Evolutionary conservation across 2,113 vertebrate genomes (phyloP).

Genomic region (Myocastor coypus): DNA sequence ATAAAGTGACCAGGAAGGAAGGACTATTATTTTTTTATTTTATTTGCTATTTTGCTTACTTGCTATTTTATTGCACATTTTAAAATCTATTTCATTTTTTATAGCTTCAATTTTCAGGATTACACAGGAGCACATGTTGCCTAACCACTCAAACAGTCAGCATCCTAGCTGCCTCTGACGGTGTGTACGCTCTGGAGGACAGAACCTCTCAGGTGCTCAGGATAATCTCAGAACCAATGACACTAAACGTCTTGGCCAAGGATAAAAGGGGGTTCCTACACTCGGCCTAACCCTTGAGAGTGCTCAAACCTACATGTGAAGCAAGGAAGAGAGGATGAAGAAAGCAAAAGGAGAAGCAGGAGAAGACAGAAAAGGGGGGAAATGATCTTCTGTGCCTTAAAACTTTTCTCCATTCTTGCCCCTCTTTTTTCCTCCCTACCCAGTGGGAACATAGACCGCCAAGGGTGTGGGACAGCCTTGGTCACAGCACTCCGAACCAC

Average conservation of each 20-base stretch:
- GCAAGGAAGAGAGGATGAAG: neutral
- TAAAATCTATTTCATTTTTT: neutral
- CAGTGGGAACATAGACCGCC: neutral
- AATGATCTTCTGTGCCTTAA: neutral
- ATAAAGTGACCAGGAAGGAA: neutral
- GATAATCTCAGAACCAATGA: neutral
- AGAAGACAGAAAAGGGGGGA: neutral
- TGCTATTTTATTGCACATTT: constrained; percentile 8
- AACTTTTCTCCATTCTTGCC: neutral
- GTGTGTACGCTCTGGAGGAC: neutral
- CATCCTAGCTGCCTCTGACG: neutral
- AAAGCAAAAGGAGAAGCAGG: neutral
- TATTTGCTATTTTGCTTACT: neutral
- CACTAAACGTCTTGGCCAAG: neutral
- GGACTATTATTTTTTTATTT: neutral
- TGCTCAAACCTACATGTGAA: neutral
- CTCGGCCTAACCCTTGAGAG: neutral
- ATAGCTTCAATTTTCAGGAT: neutral
- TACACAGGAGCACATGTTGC: neutral
- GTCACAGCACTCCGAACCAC: neutral
- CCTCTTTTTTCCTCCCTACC: neutral
- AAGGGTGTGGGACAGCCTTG: rapidly evolving
- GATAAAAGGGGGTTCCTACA: neutral
- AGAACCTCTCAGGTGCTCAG: neutral
- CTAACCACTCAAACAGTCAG: neutral